Evolutionary conservation across 2,113 vertebrate genomes (phyloP), one percentile per base, ranked within the genome.

Genomic region (Hyperoodon ampullatus): DNA sequence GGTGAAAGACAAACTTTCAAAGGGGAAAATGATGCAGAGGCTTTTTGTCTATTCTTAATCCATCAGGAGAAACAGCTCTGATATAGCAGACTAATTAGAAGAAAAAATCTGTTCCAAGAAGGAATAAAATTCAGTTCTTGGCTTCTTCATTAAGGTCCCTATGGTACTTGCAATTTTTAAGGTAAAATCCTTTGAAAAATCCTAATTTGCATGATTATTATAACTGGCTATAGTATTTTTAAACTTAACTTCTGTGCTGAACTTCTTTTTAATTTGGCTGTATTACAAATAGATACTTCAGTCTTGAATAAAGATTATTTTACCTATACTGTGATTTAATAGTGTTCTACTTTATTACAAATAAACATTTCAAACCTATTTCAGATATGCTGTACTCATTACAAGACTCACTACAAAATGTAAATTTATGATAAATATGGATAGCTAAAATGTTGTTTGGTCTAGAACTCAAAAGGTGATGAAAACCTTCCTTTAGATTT

Each of bases 121-220:
- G 86, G 28, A 93, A 81, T 74, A 78, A 47, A 88, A 94, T 66
- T 93, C n/a, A 93, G 60, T 93, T 93, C 55, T 39, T 88, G 63
- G 24, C 1, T 86, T 93, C 28, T 88, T 94, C 80, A 71, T 75
- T 91, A 85, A 85, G 30, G 47, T 88, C 91, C 68, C 53, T 72
- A 88, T 28, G 55, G 30, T 16, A 89, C n/a, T 78, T 94, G 44
- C 7, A 86, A 94, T 63, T 95, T 97, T 94, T 50, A 94, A 95
- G 30, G 28, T 11, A 71, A 19, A 81, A 78, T 93, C 28, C n/a
- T 90, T 68, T 21, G 28, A 94, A 70, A 83, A 88, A 28, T 10
- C 4, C 60, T 95, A 91, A 84, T 94, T 95, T 88, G 6, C 42
- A 86, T 97, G 84, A 88, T 94, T 93, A 88, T 10, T 93, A 7